phyloP scores from a whole-genome alignment of 2,797 vertebrate genomes.

The Hybognathus amarus region DNA sequence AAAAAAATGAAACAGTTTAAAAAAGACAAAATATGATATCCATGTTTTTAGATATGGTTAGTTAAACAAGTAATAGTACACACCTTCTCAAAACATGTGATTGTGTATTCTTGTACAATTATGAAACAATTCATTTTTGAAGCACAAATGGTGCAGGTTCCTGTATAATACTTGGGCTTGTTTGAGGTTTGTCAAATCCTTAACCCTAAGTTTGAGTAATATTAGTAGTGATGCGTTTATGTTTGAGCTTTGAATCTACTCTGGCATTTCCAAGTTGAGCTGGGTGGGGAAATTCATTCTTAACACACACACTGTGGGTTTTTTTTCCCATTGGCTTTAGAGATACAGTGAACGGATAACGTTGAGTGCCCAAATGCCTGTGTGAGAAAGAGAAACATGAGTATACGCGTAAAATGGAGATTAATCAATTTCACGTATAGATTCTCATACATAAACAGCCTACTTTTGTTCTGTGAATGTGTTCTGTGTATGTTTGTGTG shows the following conservation, averaged over 20 bases:
- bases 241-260: slow-evolving; percentile 23
- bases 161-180: background rate
- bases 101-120: background rate
- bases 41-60: background rate
- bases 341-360: slow-evolving; percentile 11
- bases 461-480: slow-evolving; percentile 32
- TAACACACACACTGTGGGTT: background rate
- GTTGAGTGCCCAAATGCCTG: background rate
- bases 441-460: slow-evolving; percentile 18
- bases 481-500: slow-evolving; percentile 31
- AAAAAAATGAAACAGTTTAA: background rate
- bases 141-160: background rate
- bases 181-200: background rate
- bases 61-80: background rate
- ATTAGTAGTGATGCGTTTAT: background rate
- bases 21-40: background rate
- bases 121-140: background rate
- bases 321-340: background rate
- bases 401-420: slow-evolving; percentile 8
- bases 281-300: slow-evolving; percentile 18
- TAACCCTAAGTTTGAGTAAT: background rate
- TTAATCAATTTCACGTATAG: slow-evolving; percentile 36
- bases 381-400: background rate
- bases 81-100: background rate
- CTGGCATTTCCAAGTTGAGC: slow-evolving; percentile 28